Evolutionary conservation across 1,140 invertebrate genomes (phyloP).

Genomic region (Leptinotarsa undecemlineata): DNA sequence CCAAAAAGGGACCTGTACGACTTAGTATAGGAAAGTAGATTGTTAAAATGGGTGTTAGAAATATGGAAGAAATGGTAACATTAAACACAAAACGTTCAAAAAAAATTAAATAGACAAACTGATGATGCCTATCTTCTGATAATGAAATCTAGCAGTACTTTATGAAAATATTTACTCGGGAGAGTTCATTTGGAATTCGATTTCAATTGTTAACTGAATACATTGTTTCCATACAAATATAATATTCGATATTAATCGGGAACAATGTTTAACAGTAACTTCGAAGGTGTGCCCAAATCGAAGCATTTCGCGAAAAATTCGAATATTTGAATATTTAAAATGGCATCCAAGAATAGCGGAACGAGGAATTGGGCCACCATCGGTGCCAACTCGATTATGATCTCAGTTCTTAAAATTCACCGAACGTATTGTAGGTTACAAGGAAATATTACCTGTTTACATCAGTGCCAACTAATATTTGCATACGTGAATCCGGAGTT

Average conservation of each 20-base stretch:
- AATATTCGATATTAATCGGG: background rate
- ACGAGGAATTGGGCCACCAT: constrained; percentile 12
- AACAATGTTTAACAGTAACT: constrained; percentile 8
- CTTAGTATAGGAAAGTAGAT: too few relatives aligned
- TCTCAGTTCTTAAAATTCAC: constrained; percentile 19
- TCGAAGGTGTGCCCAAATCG: constrained; percentile 15
- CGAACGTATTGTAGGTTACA: constrained; percentile 20
- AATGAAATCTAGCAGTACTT: too few relatives aligned
- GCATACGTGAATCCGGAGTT: background rate
- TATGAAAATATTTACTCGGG: background rate
- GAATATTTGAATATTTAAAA: constrained; percentile 17
- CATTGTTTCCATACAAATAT: background rate
- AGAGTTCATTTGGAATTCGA: background rate
- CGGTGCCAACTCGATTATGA: constrained; percentile 19
- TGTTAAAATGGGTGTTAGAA: too few relatives aligned
- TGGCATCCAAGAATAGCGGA: constrained; percentile 16
- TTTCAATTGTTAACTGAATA: background rate
- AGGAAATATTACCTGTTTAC: constrained; percentile 21
- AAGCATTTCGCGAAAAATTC: constrained; percentile 14
- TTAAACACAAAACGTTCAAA: too few relatives aligned
- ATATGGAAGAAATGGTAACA: too few relatives aligned
- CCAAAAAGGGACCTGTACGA: too few relatives aligned
- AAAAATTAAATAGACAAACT: too few relatives aligned
- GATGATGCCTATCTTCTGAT: too few relatives aligned
- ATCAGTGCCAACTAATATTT: constrained; percentile 7